Evolutionary conservation across 2,113 vertebrate species (phyloP), one percentile per base, ranked within the genome.

Genomic region (Archilochus colubris): DNA sequence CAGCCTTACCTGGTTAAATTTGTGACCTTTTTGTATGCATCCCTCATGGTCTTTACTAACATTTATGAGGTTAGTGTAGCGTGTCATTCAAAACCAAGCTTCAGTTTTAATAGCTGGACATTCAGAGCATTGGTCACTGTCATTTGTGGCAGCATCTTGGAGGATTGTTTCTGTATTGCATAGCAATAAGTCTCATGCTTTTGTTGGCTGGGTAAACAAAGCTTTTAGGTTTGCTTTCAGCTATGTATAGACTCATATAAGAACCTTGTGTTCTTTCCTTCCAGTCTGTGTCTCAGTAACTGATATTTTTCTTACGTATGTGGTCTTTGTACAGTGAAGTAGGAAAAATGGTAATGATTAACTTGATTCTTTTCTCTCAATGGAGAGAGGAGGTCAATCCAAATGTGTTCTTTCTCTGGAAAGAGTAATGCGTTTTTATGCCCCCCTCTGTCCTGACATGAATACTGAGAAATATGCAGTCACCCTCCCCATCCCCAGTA

Each of bases 231-330:
- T 82, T 82, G 54, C 64, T 87, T n/a, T 76, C 30, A 57, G 21
- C 30, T 44, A 0, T 22, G 6, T 72, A 4, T 40, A 62, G 44
- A 46, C 14, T 25, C 23, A 50, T 48, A 2, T 2, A 19, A 43
- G 36, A 84, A 44, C 36, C 14, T 22, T 8, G 12, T 64, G 20
- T 55, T 77, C 30, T 69, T 84, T 33, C n/a, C 40, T 83, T 88
- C 31, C 30, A 48, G 28, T 79, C 36, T 31, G 10, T 70, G 10
- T 48, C 23, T 58, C 25, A 43, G 24, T 46, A 12, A 23, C n/a
- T 46, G 12, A 1, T 0, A 12, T n/a, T 84, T 76, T 74, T n/a
- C 36, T 8, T 40, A 7, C 58, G 6, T 31, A 4, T 33, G 54
- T 77, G 89, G 19, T 66, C 19, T 66, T 69, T 68, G 28, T 69